Percentiles rank a stretch among this genome's conserved stretches.
These are phyloP conservation scores for Cettia cetti DNA, from an alignment of 2,113 vertebrate genomes.

Conservation along the genomic window DNA sequence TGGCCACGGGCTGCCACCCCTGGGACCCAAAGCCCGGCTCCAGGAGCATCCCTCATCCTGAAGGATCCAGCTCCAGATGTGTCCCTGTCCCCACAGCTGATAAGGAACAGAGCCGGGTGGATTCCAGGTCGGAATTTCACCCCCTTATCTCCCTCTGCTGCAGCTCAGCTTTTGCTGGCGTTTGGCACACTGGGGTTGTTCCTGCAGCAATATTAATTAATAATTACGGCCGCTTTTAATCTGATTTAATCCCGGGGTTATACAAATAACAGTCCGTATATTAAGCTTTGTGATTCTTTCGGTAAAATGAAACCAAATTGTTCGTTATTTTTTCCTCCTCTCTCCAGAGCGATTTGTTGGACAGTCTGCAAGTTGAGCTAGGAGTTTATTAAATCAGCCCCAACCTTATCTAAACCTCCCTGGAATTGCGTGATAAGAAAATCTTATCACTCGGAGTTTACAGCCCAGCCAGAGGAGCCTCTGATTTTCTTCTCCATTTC, in stretches of 20 bases:
- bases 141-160: not conserved
- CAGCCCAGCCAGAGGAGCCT: not conserved
- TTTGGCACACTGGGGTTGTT: not conserved
- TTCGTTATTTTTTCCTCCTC: not conserved
- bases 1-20: not conserved
- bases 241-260: not conserved
- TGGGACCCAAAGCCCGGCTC: not conserved
- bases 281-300: not conserved
- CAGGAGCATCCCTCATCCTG: not conserved
- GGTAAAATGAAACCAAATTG: not conserved
- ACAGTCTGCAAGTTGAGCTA: not conserved
- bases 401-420: slow-evolving; percentile 2
- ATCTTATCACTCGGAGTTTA: not conserved
- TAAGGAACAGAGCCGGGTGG: not conserved
- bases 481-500: not conserved
- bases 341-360: not conserved
- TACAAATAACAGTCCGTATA: not conserved
- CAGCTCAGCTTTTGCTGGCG: not conserved
- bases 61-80: not conserved
- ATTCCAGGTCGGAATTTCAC: not conserved
- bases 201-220: not conserved
- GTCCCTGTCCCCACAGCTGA: not conserved
- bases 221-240: not conserved
- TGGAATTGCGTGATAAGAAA: not conserved
- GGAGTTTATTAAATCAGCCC: not conserved